Base-by-base conservation (phyloP, 2,113 vertebrate species). In the Neolamprologus modestus region DNA sequence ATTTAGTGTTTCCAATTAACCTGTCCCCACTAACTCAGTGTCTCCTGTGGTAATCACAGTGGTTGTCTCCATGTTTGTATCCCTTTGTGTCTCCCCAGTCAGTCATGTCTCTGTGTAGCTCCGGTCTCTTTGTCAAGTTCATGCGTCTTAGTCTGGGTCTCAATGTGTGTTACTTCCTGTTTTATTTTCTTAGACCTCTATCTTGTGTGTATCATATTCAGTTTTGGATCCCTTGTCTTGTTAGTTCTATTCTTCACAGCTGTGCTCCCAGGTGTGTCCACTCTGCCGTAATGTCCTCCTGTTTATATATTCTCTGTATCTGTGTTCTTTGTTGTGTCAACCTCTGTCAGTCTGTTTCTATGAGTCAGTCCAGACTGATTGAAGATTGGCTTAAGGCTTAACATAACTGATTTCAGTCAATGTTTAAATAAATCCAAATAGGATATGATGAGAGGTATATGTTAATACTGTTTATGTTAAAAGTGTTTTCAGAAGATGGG, bases 41-140 rank as follows among this genome's bases (percentile, higher is more conserved):
- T 52, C 52, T 54, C 19, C 52, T 54, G n/a, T 54, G 52, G 52
- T 54, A 21, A 54, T 54, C 52, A 54, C 52, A 54, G 52, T 54
- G 52, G 52, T 54, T 54, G 52, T 54, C 52, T 54, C 52, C 52
- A 21, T 54, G 52, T 21, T 54, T 54, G 52, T 54, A 54, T 21
- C n/a, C n/a, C 52, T 54, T 21, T 54, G 10, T 21, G n/a, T 54
- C 52, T 21, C 52, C 52, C 52, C n/a, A 54, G 9, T 21, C 9
- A 54, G n/a, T 54, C 52, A 54, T 54, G 52, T 54, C 9, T 54
- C 52, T 54, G n/a, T 54, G 2, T 54, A 54, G 52, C n/a, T 54
- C 52, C 0, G 3, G 2, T 57, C 54, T 0, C 24, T 57, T 0
- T 28, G 55, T 57, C 4, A 57, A 57, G 24, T 28, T 57, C 24